Percentiles rank a stretch among this genome's conserved stretches.
These are phyloP conservation scores for Carassius gibelio DNA, from an alignment of 2,113 vertebrate species.

Conservation along the genomic window DNA sequence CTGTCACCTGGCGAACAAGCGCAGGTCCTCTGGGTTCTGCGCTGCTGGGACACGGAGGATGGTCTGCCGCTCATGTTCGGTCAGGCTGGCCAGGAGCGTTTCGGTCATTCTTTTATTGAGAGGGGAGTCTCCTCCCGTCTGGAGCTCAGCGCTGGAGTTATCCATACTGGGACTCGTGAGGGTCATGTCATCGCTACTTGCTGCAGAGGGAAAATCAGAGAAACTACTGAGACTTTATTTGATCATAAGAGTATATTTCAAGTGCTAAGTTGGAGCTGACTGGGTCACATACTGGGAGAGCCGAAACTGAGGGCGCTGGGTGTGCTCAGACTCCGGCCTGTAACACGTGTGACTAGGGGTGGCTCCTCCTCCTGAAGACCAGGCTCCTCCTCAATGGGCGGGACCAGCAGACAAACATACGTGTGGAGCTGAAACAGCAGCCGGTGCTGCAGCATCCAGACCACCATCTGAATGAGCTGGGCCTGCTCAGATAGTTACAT, in stretches of 20 bases:
- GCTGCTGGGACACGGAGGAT: slow-evolving; percentile 92
- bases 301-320: slow-evolving; percentile 95
- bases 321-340: slow-evolving; percentile 90
- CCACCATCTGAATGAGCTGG: slow-evolving; percentile 97
- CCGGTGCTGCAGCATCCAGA: slow-evolving; percentile 95
- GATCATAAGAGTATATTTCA: background rate
- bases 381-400: slow-evolving; percentile 84
- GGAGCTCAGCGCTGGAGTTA: slow-evolving; percentile 94
- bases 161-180: slow-evolving; percentile 98
- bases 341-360: slow-evolving; percentile 78
- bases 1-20: slow-evolving; percentile 92
- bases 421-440: slow-evolving; percentile 95
- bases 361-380: slow-evolving; percentile 79
- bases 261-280: background rate
- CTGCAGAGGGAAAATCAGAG: slow-evolving; percentile 65
- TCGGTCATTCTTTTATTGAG: slow-evolving; percentile 94
- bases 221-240: background rate
- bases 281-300: slow-evolving; percentile 86
- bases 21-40: slow-evolving; percentile 93
- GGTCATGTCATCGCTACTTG: slow-evolving; percentile 98
- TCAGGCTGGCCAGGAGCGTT: slow-evolving; percentile 90
- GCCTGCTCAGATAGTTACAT: slow-evolving; percentile 74
- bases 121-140: slow-evolving; percentile 91
- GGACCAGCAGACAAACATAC: slow-evolving; percentile 91
- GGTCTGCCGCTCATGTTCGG: slow-evolving; percentile 88